Conservation (phyloP, 2,797 vertebrate species). For the Xerus rutilus region DNA sequence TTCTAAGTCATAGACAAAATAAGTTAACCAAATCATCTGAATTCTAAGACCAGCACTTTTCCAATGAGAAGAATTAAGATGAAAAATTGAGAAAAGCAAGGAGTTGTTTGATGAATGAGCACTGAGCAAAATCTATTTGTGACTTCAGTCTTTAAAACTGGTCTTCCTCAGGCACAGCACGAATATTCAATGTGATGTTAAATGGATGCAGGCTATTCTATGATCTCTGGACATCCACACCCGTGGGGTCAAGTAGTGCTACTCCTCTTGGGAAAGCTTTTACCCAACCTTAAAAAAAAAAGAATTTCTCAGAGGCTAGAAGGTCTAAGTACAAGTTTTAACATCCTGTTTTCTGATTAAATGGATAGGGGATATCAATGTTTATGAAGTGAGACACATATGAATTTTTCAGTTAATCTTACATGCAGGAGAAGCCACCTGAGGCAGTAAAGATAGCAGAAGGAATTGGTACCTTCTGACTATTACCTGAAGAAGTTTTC, state of each 20-base stretch:
- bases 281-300: constrained; percentile 14
- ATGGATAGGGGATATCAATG: constrained; percentile 37
- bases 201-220: neutral
- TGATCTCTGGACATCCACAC: neutral
- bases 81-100: neutral
- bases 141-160: constrained; percentile 22
- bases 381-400: constrained; percentile 64
- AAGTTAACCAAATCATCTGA: neutral
- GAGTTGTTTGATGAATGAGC: neutral
- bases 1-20: neutral
- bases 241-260: neutral
- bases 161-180: neutral
- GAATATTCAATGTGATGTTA: constrained; percentile 19
- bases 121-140: neutral
- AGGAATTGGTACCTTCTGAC: constrained; percentile 31
- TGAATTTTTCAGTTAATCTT: constrained; percentile 76
- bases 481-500: constrained; percentile 60
- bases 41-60: neutral
- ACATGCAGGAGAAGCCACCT: neutral
- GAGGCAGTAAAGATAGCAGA: constrained; percentile 52
- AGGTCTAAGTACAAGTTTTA: constrained; percentile 47
- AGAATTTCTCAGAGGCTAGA: constrained; percentile 5
- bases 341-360: constrained; percentile 62
- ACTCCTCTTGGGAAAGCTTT: neutral
- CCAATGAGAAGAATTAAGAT: neutral